Evolutionary conservation across 2,113 vertebrate genomes (phyloP).

Genomic region (Ailurus styani): DNA sequence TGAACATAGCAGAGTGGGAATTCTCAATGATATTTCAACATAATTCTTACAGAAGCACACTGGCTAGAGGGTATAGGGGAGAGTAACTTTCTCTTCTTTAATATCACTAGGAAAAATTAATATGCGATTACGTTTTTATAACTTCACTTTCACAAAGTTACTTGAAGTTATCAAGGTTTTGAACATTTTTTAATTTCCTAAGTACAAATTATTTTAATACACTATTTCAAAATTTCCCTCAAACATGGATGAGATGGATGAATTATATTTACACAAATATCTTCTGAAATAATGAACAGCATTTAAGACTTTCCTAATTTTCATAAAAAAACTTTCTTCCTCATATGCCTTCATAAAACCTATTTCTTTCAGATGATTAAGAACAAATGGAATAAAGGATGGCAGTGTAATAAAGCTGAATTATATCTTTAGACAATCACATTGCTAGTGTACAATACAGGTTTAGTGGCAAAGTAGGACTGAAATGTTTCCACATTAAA

Average conservation of each 20-base stretch:
- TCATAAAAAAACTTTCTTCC: neutral
- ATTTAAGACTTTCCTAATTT: neutral
- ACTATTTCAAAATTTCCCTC: neutral
- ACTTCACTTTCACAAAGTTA: neutral
- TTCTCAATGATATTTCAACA: neutral
- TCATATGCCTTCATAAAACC: neutral
- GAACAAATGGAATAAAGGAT: slow-evolving; percentile 46
- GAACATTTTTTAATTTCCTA: neutral
- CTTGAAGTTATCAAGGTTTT: neutral
- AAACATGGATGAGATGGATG: neutral
- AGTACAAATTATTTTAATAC: neutral
- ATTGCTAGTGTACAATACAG: neutral
- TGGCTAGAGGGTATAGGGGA: neutral
- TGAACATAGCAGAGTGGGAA: neutral
- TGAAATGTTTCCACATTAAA: slow-evolving; percentile 41
- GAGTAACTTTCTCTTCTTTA: neutral
- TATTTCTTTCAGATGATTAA: slow-evolving; percentile 61
- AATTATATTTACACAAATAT: neutral
- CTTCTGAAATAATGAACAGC: neutral
- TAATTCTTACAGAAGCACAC: neutral
- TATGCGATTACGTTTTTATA: neutral
- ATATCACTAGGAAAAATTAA: neutral
- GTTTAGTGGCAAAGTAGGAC: neutral
- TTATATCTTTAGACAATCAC: neutral
- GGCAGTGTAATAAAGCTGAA: slow-evolving; percentile 50